Evolutionary conservation across 2,797 vertebrate genomes (phyloP).

Genomic region (Dipus sagitta): DNA sequence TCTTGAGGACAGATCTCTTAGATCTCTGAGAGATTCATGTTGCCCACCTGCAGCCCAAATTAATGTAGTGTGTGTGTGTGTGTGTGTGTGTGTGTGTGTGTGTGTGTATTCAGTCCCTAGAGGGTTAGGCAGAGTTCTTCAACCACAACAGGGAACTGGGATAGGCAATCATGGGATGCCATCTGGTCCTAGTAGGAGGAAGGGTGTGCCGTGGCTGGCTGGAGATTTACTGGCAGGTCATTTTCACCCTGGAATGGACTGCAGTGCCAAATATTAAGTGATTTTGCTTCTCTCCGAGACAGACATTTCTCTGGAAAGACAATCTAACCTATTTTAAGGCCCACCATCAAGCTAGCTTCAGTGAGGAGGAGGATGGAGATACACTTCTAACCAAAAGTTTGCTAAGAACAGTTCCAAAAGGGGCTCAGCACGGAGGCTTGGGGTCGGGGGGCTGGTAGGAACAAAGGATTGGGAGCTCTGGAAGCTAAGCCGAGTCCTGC

Average conservation of each 20-base stretch:
- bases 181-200: background rate
- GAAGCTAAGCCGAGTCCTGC: background rate
- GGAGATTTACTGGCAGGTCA: conserved; percentile 44
- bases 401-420: background rate
- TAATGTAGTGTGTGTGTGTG: background rate
- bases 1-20: background rate
- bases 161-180: background rate
- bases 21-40: background rate
- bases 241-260: background rate
- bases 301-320: conserved; percentile 53
- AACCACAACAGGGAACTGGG: background rate
- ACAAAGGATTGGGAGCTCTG: background rate
- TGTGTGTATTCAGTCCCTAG: background rate
- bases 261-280: conserved; percentile 45
- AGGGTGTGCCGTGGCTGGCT: background rate
- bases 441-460: background rate
- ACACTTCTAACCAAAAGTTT: background rate
- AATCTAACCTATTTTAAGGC: conserved; percentile 34
- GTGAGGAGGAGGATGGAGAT: background rate
- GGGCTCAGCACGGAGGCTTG: background rate
- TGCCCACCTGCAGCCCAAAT: background rate
- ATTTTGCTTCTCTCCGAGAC: conserved; percentile 47
- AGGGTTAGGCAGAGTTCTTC: background rate
- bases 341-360: background rate
- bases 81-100: background rate